Conservation (phyloP, 37 sponge, comb jelly and placozoan genomes). For the Eunapius fragilis region DNA sequence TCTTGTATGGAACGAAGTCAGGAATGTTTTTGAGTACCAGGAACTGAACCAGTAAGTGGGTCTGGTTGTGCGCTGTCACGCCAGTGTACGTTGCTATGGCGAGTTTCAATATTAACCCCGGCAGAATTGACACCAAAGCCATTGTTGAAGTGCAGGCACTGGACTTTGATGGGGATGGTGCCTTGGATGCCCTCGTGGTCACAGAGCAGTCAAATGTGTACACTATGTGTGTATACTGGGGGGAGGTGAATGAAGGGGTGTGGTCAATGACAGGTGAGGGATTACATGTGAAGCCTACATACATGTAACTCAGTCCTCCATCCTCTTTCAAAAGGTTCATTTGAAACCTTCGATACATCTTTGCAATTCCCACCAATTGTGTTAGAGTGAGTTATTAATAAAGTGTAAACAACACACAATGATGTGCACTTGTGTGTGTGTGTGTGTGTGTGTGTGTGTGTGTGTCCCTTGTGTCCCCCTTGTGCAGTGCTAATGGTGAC, state of each 20-base stretch:
- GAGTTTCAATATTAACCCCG: background rate
- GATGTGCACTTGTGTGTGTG: background rate
- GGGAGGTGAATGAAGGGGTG: background rate
- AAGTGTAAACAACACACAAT: too few relatives aligned
- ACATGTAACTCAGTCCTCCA: too few relatives aligned
- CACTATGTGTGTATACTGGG: slow-evolving; percentile 21
- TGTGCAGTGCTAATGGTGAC: slow-evolving; percentile 59
- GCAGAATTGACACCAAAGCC: slow-evolving; percentile 1
- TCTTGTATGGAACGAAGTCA: background rate
- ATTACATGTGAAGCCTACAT: too few relatives aligned
- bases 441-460: background rate
- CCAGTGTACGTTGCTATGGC: too few relatives aligned
- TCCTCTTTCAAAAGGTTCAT: too few relatives aligned
- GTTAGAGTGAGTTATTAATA: background rate
- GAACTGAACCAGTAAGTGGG: background rate
- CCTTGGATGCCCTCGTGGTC: slow-evolving; percentile 26
- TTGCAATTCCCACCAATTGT: background rate
- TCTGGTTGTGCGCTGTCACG: too few relatives aligned
- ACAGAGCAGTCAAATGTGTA: background rate
- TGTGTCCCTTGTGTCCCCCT: too few relatives aligned
- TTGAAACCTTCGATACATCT: background rate
- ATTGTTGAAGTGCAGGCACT: background rate
- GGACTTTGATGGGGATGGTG: slow-evolving; percentile 58
- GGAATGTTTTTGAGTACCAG: background rate
- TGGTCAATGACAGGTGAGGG: background rate